A percentile compares a stretch with the other conserved stretches of the same genome.
Evolutionary conservation across 2,113 vertebrate species (phyloP).

Genomic region (Hiodon tergisus): DNA sequence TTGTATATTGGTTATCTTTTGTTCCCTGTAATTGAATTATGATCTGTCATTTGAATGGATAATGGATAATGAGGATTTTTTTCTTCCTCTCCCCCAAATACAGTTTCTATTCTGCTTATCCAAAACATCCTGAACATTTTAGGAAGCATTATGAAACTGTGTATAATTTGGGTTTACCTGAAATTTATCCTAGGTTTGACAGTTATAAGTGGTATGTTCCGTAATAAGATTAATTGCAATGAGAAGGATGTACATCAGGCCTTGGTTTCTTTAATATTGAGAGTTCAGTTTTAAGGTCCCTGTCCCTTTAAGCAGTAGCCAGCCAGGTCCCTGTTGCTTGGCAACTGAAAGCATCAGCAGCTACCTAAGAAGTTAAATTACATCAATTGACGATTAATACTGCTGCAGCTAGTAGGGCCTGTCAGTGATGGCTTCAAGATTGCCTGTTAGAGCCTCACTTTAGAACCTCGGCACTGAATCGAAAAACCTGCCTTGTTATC

Average conservation of each 20-base stretch:
- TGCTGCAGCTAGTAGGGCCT: conserved; percentile 37
- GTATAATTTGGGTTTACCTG: too few relatives aligned
- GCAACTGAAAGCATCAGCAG: conserved; percentile 65
- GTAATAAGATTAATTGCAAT: neutral
- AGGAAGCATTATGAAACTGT: too few relatives aligned
- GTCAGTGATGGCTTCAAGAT: conserved; percentile 25
- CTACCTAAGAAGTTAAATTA: conserved; percentile 59
- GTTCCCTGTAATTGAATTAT: neutral
- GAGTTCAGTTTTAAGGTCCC: conserved; percentile 29
- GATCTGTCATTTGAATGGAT: neutral
- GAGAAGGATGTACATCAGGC: neutral
- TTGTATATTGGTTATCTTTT: neutral
- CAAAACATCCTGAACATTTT: neutral
- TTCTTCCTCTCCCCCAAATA: neutral
- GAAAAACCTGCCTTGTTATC: too few relatives aligned
- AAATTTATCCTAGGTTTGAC: neutral
- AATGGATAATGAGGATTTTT: neutral
- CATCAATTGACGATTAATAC: conserved; percentile 61
- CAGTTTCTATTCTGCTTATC: neutral
- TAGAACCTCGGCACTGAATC: too few relatives aligned
- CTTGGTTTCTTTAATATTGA: neutral
- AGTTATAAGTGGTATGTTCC: neutral
- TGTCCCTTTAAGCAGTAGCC: conserved; percentile 54
- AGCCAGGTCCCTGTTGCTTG: conserved; percentile 52
- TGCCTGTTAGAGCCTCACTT: too few relatives aligned